Percentiles rank a stretch among this genome's conserved stretches.
phyloP scores from a whole-genome alignment of 1,140 invertebrate genomes.

The Octopus bimaculoides region DNA sequence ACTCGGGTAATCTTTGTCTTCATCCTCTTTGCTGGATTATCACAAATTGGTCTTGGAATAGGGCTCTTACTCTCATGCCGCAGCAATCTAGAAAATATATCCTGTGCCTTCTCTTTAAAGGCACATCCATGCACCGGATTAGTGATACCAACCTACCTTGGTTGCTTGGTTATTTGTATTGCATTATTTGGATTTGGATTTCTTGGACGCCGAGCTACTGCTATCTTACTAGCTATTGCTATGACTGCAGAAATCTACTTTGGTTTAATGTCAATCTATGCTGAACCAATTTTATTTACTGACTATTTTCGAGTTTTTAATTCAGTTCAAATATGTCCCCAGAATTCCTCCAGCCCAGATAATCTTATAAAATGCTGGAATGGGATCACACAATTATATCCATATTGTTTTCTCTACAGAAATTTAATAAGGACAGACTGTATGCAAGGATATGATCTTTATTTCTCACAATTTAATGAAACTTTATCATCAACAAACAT shows the following conservation, averaged over 20 bases:
- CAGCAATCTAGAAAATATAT: neutral
- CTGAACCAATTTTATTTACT: neutral
- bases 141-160: slow-evolving; percentile 26
- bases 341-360: neutral
- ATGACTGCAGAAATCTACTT: slow-evolving; percentile 18
- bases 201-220: slow-evolving; percentile 23
- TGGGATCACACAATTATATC: neutral
- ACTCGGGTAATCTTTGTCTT: neutral
- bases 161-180: slow-evolving; percentile 25
- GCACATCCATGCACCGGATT: slow-evolving; percentile 22
- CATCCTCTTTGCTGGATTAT: neutral
- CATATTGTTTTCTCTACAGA: neutral
- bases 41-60: neutral
- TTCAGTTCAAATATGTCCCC: neutral
- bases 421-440: neutral
- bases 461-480: neutral
- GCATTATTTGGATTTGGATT: slow-evolving; percentile 31
- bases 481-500: neutral
- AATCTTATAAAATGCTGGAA: neutral
- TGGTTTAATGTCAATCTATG: neutral
- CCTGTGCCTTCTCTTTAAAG: neutral
- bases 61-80: neutral
- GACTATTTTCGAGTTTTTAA: neutral
- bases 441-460: neutral
- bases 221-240: slow-evolving; percentile 22